Base-by-base conservation (phyloP, 37 sponge, comb jelly and placozoan genomes). In the Lycopodina hypogea region DNA sequence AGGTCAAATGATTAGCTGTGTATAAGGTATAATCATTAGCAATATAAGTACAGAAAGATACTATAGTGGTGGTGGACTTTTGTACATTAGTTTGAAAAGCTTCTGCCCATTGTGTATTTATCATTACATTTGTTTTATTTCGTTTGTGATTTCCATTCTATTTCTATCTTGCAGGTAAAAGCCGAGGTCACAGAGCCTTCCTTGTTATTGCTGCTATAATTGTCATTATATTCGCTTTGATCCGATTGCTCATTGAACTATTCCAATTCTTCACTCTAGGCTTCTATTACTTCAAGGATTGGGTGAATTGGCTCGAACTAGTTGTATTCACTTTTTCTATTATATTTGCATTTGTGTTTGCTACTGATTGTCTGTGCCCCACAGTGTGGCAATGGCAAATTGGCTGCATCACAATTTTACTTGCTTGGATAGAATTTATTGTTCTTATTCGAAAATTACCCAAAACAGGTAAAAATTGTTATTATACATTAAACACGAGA, bases 391-490 rank as follows among this genome's bases (percentile, higher is more conserved):
- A 87, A 71, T 97, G 92, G 92, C 92, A 93, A 78, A 42, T 94
- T n/a, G 99, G 99, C 21, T 86, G 82, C 19, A 33, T 93, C 7
- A 85, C 88, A 11, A 67, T 99, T 23, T 91, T 95, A 51, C 76
- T 93, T 0, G 83, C 88, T 23, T 99, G 99, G 99, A 85, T 93
- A 17, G 68, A 89, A 67, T 78, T 97, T 70, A 75, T 93, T 28
- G 56, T 97, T 59, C 87, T 89, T 80, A 45, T 91, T 38, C 76
- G 88, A 32, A 86, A 87, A 69, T 57, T 93, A 15, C 92, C 96
- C 23, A 72, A 88, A 14, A 83, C 92, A 17, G 91, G 89, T 22
- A 45, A 45, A 12, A 45, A n/a, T n/a, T n/a, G n/a, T n/a, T n/a
- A n/a, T n/a, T n/a, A n/a, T n/a, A n/a, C n/a, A n/a, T n/a, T n/a